Evolutionary conservation across 2,797 vertebrate species (phyloP), one percentile per base, ranked within the genome.

Genomic region (Lophotriccus pileatus): DNA sequence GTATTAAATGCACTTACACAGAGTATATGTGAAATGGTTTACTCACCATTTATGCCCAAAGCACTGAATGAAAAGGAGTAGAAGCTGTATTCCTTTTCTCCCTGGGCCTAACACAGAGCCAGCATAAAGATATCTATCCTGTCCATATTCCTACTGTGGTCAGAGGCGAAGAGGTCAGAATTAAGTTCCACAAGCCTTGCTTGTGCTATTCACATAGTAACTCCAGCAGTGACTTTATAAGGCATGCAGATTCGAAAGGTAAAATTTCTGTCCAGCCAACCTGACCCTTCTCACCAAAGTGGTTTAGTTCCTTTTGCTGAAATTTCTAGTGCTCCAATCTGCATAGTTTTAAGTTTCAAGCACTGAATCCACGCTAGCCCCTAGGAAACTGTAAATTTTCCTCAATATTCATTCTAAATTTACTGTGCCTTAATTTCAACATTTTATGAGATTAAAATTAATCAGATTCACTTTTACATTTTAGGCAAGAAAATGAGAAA

Each of bases 381-480:
- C 20, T 64, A 36, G 66, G 84, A 95, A 91, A 88, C n/a, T n/a
- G 59, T 18, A 84, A 28, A 68, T 53, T 64, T 60, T 64, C 56
- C 21, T 80, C 53, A 70, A 62, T 72, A 92, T 72, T 89, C 30
- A 66, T 85, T 85, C 58, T 77, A 92, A 81, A 75, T 78, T 72
- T 72, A 81, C 55, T 47, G 28, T 68, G 63, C 44, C 44, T 92
- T 89, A 75, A 95, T 94, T 92, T 83, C 23, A 9, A 49, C 36
- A 7, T 70, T 93, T 87, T 66, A 37, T 63, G 36, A 76, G 50
- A 92, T 44, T 49, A 73, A 95, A 91, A 88, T 93, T 80, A 87
- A 96, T 92, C 78, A 87, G 53, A 72, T 87, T 75, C 87, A 84
- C 22, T 84, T 94, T 82, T 66, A 74, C 50, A 39, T 78, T 91